phyloP scores from a whole-genome alignment of 2,888 invertebrate species.

The Philereme vetulata region DNA sequence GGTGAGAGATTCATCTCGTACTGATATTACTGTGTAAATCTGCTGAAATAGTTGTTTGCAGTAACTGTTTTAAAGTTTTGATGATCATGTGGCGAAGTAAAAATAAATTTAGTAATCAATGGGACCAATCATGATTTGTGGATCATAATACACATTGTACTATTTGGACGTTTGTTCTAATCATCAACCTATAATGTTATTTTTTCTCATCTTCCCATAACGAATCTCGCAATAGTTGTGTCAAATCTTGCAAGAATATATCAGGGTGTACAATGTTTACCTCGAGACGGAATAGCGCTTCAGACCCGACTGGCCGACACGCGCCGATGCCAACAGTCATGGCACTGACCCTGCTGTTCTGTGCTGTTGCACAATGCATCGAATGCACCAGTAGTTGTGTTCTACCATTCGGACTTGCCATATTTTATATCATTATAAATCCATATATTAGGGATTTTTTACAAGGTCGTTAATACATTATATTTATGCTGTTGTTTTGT shows the following conservation, averaged over 20 bases:
- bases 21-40: background rate
- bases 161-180: too few species aligned
- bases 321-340: constrained; percentile 62
- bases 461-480: too few species aligned
- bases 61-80: too few species aligned
- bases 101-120: too few species aligned
- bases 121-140: too few species aligned
- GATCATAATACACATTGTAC: too few species aligned
- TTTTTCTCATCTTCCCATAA: too few species aligned
- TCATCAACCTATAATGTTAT: too few species aligned
- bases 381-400: constrained; percentile 22
- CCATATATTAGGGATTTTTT: too few species aligned
- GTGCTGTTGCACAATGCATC: constrained; percentile 58
- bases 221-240: background rate
- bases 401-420: constrained; percentile 3
- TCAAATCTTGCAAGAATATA: constrained; percentile 1
- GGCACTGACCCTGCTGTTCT: constrained; percentile 75
- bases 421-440: background rate
- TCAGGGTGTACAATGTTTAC: constrained; percentile 5
- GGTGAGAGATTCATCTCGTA: background rate
- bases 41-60: too few species aligned
- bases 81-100: too few species aligned
- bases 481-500: too few species aligned
- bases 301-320: constrained; percentile 41
- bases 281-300: constrained; percentile 15